These are phyloP conservation scores for Palloptera scutellata DNA, from an alignment of 2,888 invertebrate species.

Conservation along the genomic window DNA sequence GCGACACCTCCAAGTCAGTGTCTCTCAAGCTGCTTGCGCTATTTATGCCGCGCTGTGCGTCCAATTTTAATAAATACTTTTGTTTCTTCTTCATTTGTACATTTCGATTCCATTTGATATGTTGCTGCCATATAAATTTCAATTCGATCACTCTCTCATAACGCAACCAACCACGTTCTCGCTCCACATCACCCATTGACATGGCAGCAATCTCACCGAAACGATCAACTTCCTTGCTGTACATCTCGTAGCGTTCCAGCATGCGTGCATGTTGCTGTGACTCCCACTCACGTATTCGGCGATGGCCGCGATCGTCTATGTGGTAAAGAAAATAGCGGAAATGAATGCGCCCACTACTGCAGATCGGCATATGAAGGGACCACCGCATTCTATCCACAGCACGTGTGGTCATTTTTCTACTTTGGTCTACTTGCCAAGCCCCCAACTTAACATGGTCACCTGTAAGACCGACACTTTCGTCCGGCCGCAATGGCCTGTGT, in stretches of 20 bases:
- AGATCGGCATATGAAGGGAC: constrained; percentile 70
- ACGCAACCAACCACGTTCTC: constrained; percentile 81
- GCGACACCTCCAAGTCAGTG: constrained; percentile 48
- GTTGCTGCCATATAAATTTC: constrained; percentile 77
- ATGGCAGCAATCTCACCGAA: constrained; percentile 50
- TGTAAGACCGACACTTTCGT: constrained; percentile 75
- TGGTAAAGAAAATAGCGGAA: constrained; percentile 56
- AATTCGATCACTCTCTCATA: constrained; percentile 80
- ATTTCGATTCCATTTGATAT: constrained; percentile 69
- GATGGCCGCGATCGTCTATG: constrained; percentile 46
- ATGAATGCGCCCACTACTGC: constrained; percentile 67
- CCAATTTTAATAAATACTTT: constrained; percentile 17
- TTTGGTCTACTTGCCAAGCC: constrained; percentile 72
- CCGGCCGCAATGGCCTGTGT: constrained; percentile 65
- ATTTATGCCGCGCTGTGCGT: neutral
- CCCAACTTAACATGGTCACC: constrained; percentile 76
- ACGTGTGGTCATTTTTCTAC: constrained; percentile 62
- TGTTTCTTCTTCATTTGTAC: neutral
- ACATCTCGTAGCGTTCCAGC: constrained; percentile 51
- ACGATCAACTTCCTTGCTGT: constrained; percentile 42
- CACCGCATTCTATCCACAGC: constrained; percentile 65
- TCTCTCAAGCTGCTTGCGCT: constrained; percentile 28
- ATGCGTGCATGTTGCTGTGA: constrained; percentile 67
- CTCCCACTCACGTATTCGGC: constrained; percentile 55
- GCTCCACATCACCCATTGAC: constrained; percentile 49